Conservation (phyloP, 2,797 vertebrate species). For the Pangasius mekongensis region DNA sequence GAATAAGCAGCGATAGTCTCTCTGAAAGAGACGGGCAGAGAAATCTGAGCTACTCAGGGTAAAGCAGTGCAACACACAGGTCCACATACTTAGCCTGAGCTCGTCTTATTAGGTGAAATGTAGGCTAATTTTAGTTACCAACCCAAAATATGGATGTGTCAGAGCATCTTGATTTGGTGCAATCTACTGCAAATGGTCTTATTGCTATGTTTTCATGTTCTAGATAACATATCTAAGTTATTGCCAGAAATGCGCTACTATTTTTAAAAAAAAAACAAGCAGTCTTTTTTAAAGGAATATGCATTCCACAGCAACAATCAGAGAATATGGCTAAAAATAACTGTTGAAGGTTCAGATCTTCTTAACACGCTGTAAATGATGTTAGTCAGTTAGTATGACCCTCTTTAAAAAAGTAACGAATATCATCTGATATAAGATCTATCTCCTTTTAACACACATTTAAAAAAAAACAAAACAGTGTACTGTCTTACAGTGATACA, state of each 20-base stretch:
- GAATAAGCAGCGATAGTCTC: slow-evolving; percentile 55
- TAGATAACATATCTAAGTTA: neutral
- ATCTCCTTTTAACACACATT: neutral
- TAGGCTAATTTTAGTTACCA: neutral
- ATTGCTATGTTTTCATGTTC: neutral
- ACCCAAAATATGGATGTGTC: neutral
- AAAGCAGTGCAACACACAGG: slow-evolving; percentile 51
- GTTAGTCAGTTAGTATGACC: neutral
- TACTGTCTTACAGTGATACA: neutral
- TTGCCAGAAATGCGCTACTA: neutral
- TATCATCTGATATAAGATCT: neutral
- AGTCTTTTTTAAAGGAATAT: neutral
- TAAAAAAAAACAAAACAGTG: neutral
- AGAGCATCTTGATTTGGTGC: neutral
- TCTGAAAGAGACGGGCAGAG: slow-evolving; percentile 61
- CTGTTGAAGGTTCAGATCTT: neutral
- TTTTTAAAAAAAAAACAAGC: neutral
- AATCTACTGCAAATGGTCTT: neutral
- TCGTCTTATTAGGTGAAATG: slow-evolving; percentile 8
- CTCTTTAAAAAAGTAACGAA: neutral
- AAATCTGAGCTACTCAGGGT: slow-evolving; percentile 64
- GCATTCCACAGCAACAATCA: neutral
- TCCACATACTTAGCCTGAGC: slow-evolving; percentile 53
- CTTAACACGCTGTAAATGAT: neutral
- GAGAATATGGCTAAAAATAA: neutral